Evolutionary conservation across 2,113 vertebrate species (phyloP), one percentile per base, ranked within the genome.

Genomic region (Mellivora capensis): DNA sequence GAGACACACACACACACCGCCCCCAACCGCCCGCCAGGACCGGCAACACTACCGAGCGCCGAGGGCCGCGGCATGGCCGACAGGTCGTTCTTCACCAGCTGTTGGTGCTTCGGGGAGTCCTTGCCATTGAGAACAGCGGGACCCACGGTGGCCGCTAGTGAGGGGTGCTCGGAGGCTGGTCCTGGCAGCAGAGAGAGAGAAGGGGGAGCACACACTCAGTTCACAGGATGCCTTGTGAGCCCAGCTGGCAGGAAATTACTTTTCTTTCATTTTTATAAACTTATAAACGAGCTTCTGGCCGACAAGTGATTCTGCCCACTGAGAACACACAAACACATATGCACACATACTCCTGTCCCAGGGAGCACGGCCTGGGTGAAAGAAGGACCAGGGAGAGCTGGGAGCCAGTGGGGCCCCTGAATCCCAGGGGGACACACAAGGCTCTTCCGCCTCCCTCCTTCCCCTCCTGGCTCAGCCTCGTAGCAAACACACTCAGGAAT

Each of bases 121-220:
- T 97, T 99, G 97, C 99, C 99, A 17, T 99, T 99, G 97, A 99
- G 98, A 97, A 98, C 93, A 54, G 98, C 95, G 11, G 99, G 96
- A 27, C 97, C 94, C 11, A 98, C 97, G 0, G 96, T 93, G 52
- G 97, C 67, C 17, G 98, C 97, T 31, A 98, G 94, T 8, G 98
- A 93, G 27, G 94, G 83, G 47, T 98, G 98, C 77, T 99, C 99
- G 37, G 97, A 13, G 5, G 97, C 97, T 42, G 98, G 90, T 89
- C 98, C 98, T 98, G 98, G 29, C 86, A 90, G 59, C 44, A 15
- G 80, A 96, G 44, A 54, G 87, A 54, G 84, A 62, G 82, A 83
- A 90, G 15, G 0, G 3, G 4, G 39, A 27, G 31, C 4, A 27
- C 7, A 71, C 10, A 4, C 13, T 93, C n/a, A 91, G 90, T 39